Evolutionary conservation across 2,888 invertebrate species (phyloP), one percentile per base, ranked within the genome.

Genomic region (Notodonta ziczac): DNA sequence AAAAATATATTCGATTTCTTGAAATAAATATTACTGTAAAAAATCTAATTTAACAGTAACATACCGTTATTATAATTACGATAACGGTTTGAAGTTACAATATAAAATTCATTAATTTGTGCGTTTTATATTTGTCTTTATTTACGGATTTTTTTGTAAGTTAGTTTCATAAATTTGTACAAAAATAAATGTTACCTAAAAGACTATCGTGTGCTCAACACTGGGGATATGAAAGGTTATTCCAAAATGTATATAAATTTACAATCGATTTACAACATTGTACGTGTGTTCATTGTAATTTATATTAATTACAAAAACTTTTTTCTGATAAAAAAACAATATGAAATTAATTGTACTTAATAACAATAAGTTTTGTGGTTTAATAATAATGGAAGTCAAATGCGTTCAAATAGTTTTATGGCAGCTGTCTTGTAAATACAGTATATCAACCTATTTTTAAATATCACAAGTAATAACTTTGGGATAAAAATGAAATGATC

Each of bases 341-440:
- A 24, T 24, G 24, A 24, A 24, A 24, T 24, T 24, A 1, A 24
- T 24, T 24, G 24, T 24, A 24, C 24, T 24, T 24, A 24, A 24
- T 24, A 24, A 24, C 2, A 24, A 24, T 24, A 24, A 24, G 2
- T 2, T 24, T 24, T 24, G 24, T 24, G 24, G 24, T 24, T 24
- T 24, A 24, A 24, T 24, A 24, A 24, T 24, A 24, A 24, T 24
- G 24, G 35, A 1, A n/a, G 4, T 52, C 14, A 40, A 55, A 55
- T 44, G 69, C 71, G 72, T 68, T 72, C 72, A 73, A 70, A 54
- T 66, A 61, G 35, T 59, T 66, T 62, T 81, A 82, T 82, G 81
- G 80, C 82, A 77, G 72, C 75, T 65, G 69, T 67, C 72, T 73
- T 67, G 67, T 57, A 69, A 14, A 35, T 65, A 46, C 10, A 16